phyloP scores from a whole-genome alignment of 2,888 invertebrate genomes.

The Agrilus biguttatus region DNA sequence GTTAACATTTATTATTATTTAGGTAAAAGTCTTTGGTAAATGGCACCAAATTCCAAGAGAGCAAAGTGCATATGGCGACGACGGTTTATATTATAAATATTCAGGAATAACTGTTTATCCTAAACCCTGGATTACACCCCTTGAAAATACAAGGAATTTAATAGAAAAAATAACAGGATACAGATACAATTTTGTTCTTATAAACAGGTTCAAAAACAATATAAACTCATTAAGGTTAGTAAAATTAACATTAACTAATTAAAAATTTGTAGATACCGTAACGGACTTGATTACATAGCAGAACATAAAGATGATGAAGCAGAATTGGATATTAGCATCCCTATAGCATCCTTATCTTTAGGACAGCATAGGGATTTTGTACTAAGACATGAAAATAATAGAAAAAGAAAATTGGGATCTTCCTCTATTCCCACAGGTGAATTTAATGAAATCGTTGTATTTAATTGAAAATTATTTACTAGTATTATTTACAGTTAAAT shows the following conservation, averaged over 20 bases:
- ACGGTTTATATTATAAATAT: slow-evolving; percentile 48
- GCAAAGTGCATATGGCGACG: slow-evolving; percentile 54
- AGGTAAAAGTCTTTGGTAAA: slow-evolving; percentile 48
- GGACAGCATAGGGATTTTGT: slow-evolving; percentile 51
- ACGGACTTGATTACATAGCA: slow-evolving; percentile 55
- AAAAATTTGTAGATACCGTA: slow-evolving; percentile 39
- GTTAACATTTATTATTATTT: not conserved
- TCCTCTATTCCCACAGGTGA: slow-evolving; percentile 33
- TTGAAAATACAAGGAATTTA: slow-evolving; percentile 36
- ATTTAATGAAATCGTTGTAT: not conserved
- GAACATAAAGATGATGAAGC: slow-evolving; percentile 58
- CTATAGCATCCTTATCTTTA: slow-evolving; percentile 54
- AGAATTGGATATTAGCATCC: slow-evolving; percentile 42
- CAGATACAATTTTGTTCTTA: slow-evolving; percentile 49
- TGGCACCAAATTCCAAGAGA: slow-evolving; percentile 51
- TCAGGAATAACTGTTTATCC: slow-evolving; percentile 50
- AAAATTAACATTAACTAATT: too few relatives aligned
- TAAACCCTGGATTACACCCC: slow-evolving; percentile 42
- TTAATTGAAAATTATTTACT: slow-evolving; percentile 1
- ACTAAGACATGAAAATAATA: slow-evolving; percentile 43
- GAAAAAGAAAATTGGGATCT: slow-evolving; percentile 34
- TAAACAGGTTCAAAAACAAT: slow-evolving; percentile 42
- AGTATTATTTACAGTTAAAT: slow-evolving; percentile 31
- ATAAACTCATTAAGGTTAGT: not conserved
- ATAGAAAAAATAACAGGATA: slow-evolving; percentile 37